Evolutionary conservation across 2,888 invertebrate genomes (phyloP), one percentile per base, ranked within the genome.

Genomic region (Pyrrhia umbra): DNA sequence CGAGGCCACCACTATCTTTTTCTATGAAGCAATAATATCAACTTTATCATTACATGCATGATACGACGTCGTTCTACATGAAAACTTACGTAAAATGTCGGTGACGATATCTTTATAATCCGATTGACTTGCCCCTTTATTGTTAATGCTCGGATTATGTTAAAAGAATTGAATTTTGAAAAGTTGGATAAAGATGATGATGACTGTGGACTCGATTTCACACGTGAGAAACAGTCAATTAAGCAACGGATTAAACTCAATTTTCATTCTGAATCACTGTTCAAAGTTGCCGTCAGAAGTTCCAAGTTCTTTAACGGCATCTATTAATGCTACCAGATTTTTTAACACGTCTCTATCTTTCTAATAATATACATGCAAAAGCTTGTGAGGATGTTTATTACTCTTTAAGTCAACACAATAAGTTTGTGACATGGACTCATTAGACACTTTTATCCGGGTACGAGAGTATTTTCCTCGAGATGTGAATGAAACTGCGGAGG

Each of bases 1-100:
- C 78, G 88, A 86, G 90, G 91, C 73, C 86, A 84, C 71, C 67
- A 74, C 81, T 89, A 90, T 90, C 89, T 75, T 52, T n/a, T 86
- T 82, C 84, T 80, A 80, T 85, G 87, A 85, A 87, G 85, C 85
- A 86, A 87, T 90, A 89, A 86, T 85, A 88, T 84, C 78, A 81
- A 85, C 82, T 78, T 81, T 88, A 89, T 89, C 87, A 77, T 75
- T 80, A 79, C 83, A 83, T 69, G 79, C 63, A 63, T 60, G 75
- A 80, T 80, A 83, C 27, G 45, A 42, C 37, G 42, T 51, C 59
- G 23, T 55, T 81, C 57, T 60, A 79, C 63, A 70, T 68, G 64
- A 72, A 77, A 71, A 71, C 76, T 84, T 83, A 84, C 79, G 78
- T 83, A 78, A 80, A 81, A 67, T 70, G 61, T 71, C 43, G 79